Evolutionary conservation across 2,113 vertebrate genomes (phyloP).

Genomic region (Willisornis vidua): DNA sequence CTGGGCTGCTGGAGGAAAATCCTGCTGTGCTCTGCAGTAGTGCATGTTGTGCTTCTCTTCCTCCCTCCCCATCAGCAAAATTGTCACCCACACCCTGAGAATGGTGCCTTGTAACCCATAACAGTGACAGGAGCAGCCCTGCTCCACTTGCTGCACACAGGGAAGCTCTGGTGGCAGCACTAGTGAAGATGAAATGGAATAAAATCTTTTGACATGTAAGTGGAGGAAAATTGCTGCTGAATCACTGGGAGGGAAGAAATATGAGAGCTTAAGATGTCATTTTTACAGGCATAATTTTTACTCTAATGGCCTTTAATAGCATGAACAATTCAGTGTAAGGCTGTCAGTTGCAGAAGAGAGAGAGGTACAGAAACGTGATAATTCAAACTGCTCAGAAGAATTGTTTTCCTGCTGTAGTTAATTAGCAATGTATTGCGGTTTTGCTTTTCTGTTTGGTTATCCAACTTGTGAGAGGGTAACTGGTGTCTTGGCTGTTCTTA

Average conservation of each 20-base stretch:
- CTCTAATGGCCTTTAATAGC: slow-evolving; percentile 62
- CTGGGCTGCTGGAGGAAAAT: background rate
- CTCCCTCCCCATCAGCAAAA: background rate
- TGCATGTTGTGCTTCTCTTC: background rate
- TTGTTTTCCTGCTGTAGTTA: slow-evolving; percentile 28
- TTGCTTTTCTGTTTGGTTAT: slow-evolving; percentile 26
- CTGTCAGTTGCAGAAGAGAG: slow-evolving; percentile 43
- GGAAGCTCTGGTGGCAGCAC: background rate
- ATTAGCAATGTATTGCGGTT: background rate
- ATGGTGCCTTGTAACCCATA: background rate
- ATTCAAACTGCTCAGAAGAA: background rate
- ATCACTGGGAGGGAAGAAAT: slow-evolving; percentile 45
- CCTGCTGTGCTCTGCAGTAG: background rate
- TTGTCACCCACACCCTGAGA: background rate
- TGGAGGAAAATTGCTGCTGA: slow-evolving; percentile 49
- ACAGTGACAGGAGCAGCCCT: background rate
- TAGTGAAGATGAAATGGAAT: background rate
- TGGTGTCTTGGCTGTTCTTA: background rate
- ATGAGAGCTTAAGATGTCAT: slow-evolving; percentile 37
- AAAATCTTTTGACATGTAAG: slow-evolving; percentile 16
- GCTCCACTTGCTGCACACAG: background rate
- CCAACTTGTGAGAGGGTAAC: background rate
- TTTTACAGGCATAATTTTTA: slow-evolving; percentile 53
- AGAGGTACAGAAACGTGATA: slow-evolving; percentile 14
- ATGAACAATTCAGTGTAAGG: background rate